Evolutionary conservation across 2,113 vertebrate species (phyloP), one percentile per base, ranked within the genome.

Genomic region (Catharus bicknelli): DNA sequence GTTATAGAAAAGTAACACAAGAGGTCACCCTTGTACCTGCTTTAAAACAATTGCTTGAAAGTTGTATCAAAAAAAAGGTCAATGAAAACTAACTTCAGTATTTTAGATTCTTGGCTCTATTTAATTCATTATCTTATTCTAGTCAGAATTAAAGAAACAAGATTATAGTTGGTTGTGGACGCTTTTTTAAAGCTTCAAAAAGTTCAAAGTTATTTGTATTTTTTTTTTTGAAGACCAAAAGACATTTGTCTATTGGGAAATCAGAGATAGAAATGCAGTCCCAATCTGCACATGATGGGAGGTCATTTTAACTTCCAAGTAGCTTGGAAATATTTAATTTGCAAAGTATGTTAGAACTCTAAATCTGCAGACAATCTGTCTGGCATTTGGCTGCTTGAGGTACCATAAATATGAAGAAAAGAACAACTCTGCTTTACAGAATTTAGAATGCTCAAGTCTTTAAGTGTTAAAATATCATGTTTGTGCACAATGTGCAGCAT

Each of bases 21-120:
- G 93, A 94, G 85, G 94, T 95, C 94, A 94, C 83, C 55, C 77
- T 96, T 79, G 57, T 55, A 79, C 51, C 29, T 92, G 23, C 55
- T 94, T 90, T 88, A 76, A 86, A 82, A 91, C 88, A 88, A 34
- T 86, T 90, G 6, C 10, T 32, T 88, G n/a, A n/a, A 66, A 81
- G 14, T 64, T 72, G 9, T 53, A 48, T 10, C 25, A 20, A 57
- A 63, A 26, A 10, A 76, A 43, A 30, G 23, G 9, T 73, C 2
- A 59, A 9, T n/a, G n/a, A 63, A 78, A 81, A 68, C 51, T 38
- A 77, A 34, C 7, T 86, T 67, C 5, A 11, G 26, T 70, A 15
- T 66, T 93, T 62, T 58, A 40, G 21, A 61, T 54, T 86, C 42
- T 75, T 48, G 4, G 29, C 12, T 68, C 30, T 58, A 4, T 45